Base-by-base conservation (phyloP, 2,797 vertebrate species). In the Anas acuta region DNA sequence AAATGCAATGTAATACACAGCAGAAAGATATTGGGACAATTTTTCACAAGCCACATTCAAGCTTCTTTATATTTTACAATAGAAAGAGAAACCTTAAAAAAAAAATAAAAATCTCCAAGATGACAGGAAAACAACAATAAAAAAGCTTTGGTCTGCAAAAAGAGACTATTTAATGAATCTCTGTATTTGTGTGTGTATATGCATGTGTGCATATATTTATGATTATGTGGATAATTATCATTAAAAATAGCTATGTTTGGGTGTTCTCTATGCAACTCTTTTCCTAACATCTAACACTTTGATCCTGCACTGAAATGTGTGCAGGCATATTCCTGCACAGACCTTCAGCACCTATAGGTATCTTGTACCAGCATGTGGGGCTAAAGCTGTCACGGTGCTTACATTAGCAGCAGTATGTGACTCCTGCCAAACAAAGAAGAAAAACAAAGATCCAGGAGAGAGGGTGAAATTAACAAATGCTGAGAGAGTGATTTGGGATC, bases 11-110 rank as follows among this genome's bases (percentile, higher is more conserved):
- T 47, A 90, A 90, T 49, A 87, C 23, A 54, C 43, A 80, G 66
- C 23, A 84, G 43, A 81, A 80, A 83, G 90, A 94, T 94, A 97
- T 85, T 94, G 86, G 86, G 92, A 62, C 78, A 87, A 93, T 95
- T 94, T 95, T 96, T 96, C 87, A 96, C 82, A 39, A 70, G 61
- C 86, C 56, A 51, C 3, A 2, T 51, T 71, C 78, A 85, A 30
- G 58, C 84, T 94, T 43, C 62, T 93, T 95, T 93, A 77, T 93
- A 89, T 91, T 94, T 96, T 89, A 87, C 78, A 83, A 69, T 25
- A 77, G 32, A 77, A 81, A 80, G 49, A 1, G 72, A 74, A 81
- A n/a, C 16, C 23, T 69, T 54, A 6, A 37, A 32, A 43, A 32
- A 22, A 13, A 39, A 5, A 49, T 6, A 32, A 7, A 39, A 47